Percentiles rank a stretch among this genome's conserved stretches.
Conservation (phyloP, 2,797 vertebrate genomes). For the Enteromius unitaeniatus region DNA sequence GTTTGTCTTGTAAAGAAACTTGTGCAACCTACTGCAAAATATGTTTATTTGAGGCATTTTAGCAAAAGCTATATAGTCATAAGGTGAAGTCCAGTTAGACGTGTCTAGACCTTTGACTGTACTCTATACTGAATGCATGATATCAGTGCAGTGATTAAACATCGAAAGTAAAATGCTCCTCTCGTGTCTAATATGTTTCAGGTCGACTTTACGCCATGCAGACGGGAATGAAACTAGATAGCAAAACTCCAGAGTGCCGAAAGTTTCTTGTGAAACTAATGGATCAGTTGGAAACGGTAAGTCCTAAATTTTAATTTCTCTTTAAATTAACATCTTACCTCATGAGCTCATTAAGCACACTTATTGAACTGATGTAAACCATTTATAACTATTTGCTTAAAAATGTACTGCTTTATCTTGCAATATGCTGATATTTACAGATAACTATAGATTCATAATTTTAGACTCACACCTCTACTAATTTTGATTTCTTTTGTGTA, state of each 20-base stretch:
- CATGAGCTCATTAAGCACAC: not conserved
- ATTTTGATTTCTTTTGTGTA: conserved; percentile 2
- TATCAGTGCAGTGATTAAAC: not conserved
- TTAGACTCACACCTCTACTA: no score
- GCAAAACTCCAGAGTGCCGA: conserved; percentile 92
- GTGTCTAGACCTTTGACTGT: not conserved
- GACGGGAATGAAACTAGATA: conserved; percentile 97
- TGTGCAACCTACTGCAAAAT: not conserved
- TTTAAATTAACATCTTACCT: not conserved
- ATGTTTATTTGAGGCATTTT: not conserved
- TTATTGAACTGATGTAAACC: not conserved
- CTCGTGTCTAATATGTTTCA: conserved; percentile 63
- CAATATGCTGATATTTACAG: not conserved
- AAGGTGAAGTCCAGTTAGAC: not conserved
- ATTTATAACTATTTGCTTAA: not conserved
- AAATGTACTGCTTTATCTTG: not conserved
- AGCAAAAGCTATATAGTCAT: no score
- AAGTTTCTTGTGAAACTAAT: conserved; percentile 96
- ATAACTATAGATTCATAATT: not conserved
- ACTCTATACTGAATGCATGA: not conserved
- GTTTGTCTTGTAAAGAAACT: not conserved
- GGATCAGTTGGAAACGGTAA: conserved; percentile 94
- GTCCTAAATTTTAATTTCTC: not conserved
- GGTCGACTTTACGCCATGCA: conserved; percentile 97
- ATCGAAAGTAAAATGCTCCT: not conserved